Evolutionary conservation across 2,888 invertebrate species (phyloP).

Genomic region (Auanema sp.): DNA sequence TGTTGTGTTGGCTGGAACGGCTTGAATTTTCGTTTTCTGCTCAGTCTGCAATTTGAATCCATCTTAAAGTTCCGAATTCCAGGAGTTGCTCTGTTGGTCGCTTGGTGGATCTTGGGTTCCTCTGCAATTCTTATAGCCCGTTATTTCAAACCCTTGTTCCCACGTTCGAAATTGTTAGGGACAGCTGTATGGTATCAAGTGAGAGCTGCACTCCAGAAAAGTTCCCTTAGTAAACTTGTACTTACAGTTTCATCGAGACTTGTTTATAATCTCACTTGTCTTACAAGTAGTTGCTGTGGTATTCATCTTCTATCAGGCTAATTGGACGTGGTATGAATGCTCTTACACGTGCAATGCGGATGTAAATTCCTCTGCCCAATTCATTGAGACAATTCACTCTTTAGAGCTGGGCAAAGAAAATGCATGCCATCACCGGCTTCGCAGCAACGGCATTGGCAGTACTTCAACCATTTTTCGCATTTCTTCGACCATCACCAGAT

Average conservation of each 20-base stretch:
- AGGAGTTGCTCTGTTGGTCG: slow-evolving; percentile 44
- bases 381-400: slow-evolving; percentile 1
- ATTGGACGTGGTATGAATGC: slow-evolving; percentile 53
- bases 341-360: slow-evolving; percentile 47
- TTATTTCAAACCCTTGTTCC: slow-evolving; percentile 52
- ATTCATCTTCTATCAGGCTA: slow-evolving; percentile 48
- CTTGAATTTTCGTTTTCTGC: no score
- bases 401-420: slow-evolving; percentile 35
- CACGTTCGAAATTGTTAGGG: slow-evolving; percentile 42
- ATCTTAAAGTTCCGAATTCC: background rate
- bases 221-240: background rate
- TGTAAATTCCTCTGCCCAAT: slow-evolving; percentile 13
- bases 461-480: slow-evolving; percentile 38
- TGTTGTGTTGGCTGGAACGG: no score
- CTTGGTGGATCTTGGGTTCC: slow-evolving; percentile 51
- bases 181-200: slow-evolving; percentile 54
- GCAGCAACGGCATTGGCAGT: slow-evolving; percentile 40
- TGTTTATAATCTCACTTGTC: slow-evolving; percentile 37
- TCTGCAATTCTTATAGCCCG: slow-evolving; percentile 48
- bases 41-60: no score
- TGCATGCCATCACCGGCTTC: slow-evolving; percentile 34
- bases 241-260: slow-evolving; percentile 43
- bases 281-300: slow-evolving; percentile 45
- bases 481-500: slow-evolving; percentile 43
- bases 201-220: background rate